phyloP scores from a whole-genome alignment of 2,113 vertebrate genomes.

The Haemorhous mexicanus region DNA sequence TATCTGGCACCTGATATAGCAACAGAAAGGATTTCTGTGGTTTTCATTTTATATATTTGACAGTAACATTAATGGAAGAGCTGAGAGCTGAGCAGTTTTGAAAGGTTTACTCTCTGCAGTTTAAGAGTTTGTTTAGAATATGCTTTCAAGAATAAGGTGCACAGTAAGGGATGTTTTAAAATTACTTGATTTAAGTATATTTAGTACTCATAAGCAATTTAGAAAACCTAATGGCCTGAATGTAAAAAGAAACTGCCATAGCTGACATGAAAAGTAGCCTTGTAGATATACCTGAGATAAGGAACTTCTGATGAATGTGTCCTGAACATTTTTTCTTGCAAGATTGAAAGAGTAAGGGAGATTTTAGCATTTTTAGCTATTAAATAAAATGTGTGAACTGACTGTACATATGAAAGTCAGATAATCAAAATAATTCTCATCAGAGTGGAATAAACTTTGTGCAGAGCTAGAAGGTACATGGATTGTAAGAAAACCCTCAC shows the following conservation, averaged over 20 bases:
- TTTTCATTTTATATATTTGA: constrained; percentile 38
- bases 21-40: constrained; percentile 29
- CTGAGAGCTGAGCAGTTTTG: not conserved
- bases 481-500: not conserved
- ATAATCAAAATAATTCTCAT: not conserved
- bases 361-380: not conserved
- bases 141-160: not conserved
- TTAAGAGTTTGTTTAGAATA: constrained; percentile 22
- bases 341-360: not conserved
- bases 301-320: not conserved
- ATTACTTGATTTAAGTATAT: not conserved
- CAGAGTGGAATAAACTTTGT: not conserved
- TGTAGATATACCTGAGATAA: not conserved
- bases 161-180: not conserved
- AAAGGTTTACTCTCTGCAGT: constrained; percentile 14
- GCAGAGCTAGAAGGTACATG: not conserved
- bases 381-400: not conserved
- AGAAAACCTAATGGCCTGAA: not conserved
- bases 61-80: constrained; percentile 38
- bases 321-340: not conserved
- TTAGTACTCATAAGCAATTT: not conserved
- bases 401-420: not conserved
- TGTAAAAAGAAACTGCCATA: not conserved
- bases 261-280: not conserved
- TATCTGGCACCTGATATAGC: constrained; percentile 32